Conservation (phyloP, 2,797 vertebrate species). For the Sarcoramphus papa region DNA sequence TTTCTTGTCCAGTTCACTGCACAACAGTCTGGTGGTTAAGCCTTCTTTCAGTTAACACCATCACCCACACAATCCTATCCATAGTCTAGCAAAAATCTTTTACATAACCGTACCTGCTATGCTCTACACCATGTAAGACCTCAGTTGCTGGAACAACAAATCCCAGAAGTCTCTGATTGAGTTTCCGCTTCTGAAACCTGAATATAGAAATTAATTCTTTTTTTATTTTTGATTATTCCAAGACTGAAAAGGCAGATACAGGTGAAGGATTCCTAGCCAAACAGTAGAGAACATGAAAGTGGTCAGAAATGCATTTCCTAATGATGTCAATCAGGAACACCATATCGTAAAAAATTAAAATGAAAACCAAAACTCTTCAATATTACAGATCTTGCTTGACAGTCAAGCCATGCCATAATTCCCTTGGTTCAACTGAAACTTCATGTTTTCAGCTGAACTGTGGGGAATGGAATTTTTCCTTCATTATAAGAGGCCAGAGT, state of each 20-base stretch:
- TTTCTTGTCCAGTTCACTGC: neutral
- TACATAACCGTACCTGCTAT: rapidly evolving
- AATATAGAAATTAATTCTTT: neutral
- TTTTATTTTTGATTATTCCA: neutral
- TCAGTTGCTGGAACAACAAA: neutral
- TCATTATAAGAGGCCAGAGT: neutral
- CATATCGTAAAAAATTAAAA: neutral
- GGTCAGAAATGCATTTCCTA: neutral
- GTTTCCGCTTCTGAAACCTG: neutral
- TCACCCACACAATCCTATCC: neutral
- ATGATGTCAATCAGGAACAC: neutral
- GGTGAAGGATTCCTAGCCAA: neutral
- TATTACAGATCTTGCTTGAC: neutral
- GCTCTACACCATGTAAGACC: neutral
- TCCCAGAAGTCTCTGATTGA: neutral
- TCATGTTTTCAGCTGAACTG: neutral
- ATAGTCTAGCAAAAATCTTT: neutral
- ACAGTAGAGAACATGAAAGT: neutral
- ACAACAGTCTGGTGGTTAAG: neutral
- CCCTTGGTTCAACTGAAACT: neutral
- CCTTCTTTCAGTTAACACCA: neutral
- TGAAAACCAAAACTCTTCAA: neutral
- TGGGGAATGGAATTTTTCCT: neutral
- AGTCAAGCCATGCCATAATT: neutral
- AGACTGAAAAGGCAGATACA: neutral